Evolutionary conservation across 2,113 vertebrate genomes (phyloP).

Genomic region (Paedocypris sp.): DNA sequence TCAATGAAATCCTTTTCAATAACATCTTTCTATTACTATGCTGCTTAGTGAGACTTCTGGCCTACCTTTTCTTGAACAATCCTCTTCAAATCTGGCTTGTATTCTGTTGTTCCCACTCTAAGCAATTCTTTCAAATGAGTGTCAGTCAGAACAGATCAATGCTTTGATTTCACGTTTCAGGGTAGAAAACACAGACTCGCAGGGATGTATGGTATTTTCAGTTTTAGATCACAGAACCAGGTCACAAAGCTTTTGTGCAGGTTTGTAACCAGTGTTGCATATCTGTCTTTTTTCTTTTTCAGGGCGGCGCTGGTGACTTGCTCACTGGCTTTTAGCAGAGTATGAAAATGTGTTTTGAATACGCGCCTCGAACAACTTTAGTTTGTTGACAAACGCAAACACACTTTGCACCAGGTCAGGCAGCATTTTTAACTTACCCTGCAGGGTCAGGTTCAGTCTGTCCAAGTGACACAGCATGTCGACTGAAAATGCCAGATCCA

Average conservation of each 20-base stretch:
- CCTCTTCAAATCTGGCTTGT: background rate
- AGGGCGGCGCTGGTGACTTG: too few relatives aligned
- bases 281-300: too few relatives aligned
- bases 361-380: too few relatives aligned
- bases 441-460: slow-evolving; percentile 33
- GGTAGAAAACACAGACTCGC: too few relatives aligned
- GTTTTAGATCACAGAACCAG: too few relatives aligned
- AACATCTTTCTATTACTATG: background rate
- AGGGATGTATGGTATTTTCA: too few relatives aligned
- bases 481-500: slow-evolving; percentile 33
- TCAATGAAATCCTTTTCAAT: background rate
- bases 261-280: too few relatives aligned
- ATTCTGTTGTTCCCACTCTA: background rate
- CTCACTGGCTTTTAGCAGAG: too few relatives aligned
- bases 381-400: too few relatives aligned
- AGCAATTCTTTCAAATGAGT: background rate
- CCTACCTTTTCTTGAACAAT: background rate
- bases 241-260: too few relatives aligned
- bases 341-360: too few relatives aligned
- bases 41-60: background rate
- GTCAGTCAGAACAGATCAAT: background rate
- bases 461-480: slow-evolving; percentile 38
- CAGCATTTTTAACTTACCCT: slow-evolving; percentile 36
- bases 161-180: too few relatives aligned
- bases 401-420: slow-evolving; percentile 32